phyloP scores from a whole-genome alignment of 2,888 invertebrate genomes.

The Campoplex nolae region DNA sequence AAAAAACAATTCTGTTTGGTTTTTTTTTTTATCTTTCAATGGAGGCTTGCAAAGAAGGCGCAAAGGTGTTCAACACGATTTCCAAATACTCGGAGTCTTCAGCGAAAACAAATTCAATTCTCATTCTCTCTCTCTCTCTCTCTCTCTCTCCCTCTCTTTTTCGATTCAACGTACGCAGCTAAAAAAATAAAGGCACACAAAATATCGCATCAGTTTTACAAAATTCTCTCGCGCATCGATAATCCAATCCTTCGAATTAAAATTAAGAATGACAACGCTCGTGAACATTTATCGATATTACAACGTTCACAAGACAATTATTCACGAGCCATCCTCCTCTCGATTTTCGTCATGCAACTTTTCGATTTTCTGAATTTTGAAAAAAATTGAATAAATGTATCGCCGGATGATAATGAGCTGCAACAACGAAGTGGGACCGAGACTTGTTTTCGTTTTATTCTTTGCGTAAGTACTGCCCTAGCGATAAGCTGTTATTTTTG shows the following conservation, averaged over 20 bases:
- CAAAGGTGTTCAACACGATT: not conserved
- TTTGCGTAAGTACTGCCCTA: constrained; percentile 62
- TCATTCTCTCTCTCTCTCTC: not conserved
- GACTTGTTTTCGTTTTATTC: constrained; percentile 7
- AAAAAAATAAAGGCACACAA: constrained; percentile 13
- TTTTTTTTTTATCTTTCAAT: not conserved
- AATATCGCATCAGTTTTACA: constrained; percentile 14
- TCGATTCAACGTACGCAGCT: not conserved
- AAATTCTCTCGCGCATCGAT: constrained; percentile 40
- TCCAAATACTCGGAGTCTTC: not conserved
- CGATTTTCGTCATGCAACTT: not conserved
- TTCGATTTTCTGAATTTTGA: not conserved
- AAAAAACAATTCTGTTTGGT: not conserved
- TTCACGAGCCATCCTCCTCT: not conserved
- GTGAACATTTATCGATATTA: constrained; percentile 43
- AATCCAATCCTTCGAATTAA: constrained; percentile 35
- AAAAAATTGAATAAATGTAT: no score
- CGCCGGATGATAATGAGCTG: constrained; percentile 48
- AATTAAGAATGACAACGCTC: constrained; percentile 47
- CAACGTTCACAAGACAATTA: constrained; percentile 26
- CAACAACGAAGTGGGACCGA: not conserved
- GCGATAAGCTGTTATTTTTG: constrained; percentile 18
- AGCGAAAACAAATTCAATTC: not conserved
- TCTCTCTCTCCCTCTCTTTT: not conserved
- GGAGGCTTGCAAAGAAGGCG: not conserved